phyloP scores from a whole-genome alignment of 1,140 invertebrate species.

The Formica exsecta region DNA sequence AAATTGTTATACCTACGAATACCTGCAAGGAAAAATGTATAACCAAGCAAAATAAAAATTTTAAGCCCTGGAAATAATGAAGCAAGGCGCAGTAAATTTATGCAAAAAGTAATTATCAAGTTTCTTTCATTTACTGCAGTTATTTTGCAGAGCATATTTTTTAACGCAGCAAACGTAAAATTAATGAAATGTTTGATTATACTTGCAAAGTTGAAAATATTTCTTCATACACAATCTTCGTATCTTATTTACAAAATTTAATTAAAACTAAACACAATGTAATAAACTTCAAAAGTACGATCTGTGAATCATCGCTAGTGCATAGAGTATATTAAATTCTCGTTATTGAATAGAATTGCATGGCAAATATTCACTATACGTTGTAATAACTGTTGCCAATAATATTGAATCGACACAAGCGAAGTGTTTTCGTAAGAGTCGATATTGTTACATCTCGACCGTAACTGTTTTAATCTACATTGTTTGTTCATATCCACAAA shows the following conservation, averaged over 20 bases:
- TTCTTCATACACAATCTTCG: neutral
- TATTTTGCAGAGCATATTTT: constrained; percentile 3
- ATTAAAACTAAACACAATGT: neutral
- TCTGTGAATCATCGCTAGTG: neutral
- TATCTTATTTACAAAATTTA: neutral
- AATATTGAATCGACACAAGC: constrained; percentile 24
- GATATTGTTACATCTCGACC: constrained; percentile 17
- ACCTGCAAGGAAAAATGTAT: neutral
- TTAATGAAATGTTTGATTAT: neutral
- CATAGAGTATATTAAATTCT: constrained; percentile 13
- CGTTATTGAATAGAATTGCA: neutral
- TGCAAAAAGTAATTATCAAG: constrained; percentile 43
- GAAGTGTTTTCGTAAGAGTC: constrained; percentile 20
- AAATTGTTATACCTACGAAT: constrained; percentile 20
- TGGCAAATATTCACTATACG: constrained; percentile 24
- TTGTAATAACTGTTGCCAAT: constrained; percentile 16
- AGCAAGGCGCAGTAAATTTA: constrained; percentile 6
- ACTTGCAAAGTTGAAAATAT: neutral
- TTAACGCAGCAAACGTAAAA: constrained; percentile 22
- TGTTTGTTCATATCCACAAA: constrained; percentile 13
- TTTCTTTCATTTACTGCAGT: neutral
- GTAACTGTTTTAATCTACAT: constrained; percentile 28
- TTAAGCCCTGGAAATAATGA: constrained; percentile 9
- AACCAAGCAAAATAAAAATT: constrained; percentile 39
- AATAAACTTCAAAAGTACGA: constrained; percentile 11